Conservation (phyloP, 1,140 invertebrate genomes). For the Caenorhabditis brenneri region DNA sequence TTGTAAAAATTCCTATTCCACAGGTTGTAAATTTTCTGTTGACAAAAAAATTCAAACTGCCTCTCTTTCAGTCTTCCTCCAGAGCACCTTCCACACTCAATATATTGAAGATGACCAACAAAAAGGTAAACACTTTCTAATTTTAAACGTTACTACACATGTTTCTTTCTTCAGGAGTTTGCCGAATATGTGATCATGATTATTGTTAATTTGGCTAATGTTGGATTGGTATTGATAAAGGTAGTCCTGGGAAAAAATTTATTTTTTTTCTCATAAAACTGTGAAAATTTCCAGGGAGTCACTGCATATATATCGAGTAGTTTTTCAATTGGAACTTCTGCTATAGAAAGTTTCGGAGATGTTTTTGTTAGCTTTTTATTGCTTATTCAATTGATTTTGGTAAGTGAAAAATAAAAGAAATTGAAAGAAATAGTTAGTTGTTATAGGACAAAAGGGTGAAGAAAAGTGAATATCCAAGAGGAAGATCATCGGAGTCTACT, state of each 20-base stretch:
- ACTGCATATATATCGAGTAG: neutral
- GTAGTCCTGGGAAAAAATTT: neutral
- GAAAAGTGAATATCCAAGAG: slow-evolving; percentile 6
- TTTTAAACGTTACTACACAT: neutral
- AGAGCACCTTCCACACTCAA: neutral
- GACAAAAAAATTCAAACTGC: neutral
- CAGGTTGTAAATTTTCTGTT: slow-evolving; percentile 8
- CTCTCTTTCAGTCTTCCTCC: neutral
- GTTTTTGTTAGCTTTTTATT: slow-evolving; percentile 43
- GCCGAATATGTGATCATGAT: slow-evolving; percentile 29
- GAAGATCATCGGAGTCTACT: slow-evolving; percentile 20
- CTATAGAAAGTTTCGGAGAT: slow-evolving; percentile 39
- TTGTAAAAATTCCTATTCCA: neutral
- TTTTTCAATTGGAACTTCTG: slow-evolving; percentile 40
- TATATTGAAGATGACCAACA: slow-evolving; percentile 19
- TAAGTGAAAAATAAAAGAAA: neutral
- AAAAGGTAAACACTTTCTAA: slow-evolving; percentile 4
- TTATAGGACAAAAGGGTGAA: slow-evolving; percentile 9
- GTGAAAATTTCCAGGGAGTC: neutral
- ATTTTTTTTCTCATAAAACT: neutral
- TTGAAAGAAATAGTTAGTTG: neutral
- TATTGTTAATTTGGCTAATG: slow-evolving; percentile 13
- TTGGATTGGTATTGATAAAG: neutral
- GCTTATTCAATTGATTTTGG: neutral
- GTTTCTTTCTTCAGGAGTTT: neutral